Evolutionary conservation across 2,888 invertebrate genomes (phyloP).

Genomic region (Pemphredon lugubris): DNA sequence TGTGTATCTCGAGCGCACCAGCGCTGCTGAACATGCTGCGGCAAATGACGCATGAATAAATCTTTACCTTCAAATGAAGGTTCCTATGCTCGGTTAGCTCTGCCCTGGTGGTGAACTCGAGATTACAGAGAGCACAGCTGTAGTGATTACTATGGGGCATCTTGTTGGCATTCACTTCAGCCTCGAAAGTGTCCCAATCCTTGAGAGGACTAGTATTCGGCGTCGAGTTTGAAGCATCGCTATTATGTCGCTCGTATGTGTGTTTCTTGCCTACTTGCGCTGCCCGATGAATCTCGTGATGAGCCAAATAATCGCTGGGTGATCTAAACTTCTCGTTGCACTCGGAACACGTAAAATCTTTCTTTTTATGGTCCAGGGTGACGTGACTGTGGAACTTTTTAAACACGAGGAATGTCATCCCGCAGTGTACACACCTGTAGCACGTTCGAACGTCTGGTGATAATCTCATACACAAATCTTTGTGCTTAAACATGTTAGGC

Average conservation of each 20-base stretch:
- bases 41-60: conserved; percentile 85
- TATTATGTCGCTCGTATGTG: neutral
- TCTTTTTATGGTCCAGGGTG: conserved; percentile 68
- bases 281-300: conserved; percentile 70
- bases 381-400: conserved; percentile 76
- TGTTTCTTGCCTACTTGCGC: neutral
- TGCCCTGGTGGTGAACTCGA: conserved; percentile 84
- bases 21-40: conserved; percentile 85
- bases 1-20: conserved; percentile 79
- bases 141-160: conserved; percentile 59
- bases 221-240: conserved; percentile 3
- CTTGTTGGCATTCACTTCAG: conserved; percentile 43
- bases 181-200: conserved; percentile 58
- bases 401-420: conserved; percentile 75
- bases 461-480: conserved; percentile 68
- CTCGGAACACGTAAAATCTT: conserved; percentile 81
- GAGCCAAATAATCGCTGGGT: conserved; percentile 82
- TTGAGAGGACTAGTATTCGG: conserved; percentile 42
- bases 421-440: conserved; percentile 75
- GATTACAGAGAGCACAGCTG: conserved; percentile 85
- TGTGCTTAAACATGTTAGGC: conserved; percentile 75
- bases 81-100: conserved; percentile 86
- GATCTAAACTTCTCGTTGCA: conserved; percentile 82
- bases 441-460: conserved; percentile 67
- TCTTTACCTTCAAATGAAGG: conserved; percentile 85